These are phyloP conservation scores for Stomatorhinus ivindoensis DNA, from an alignment of 2,113 vertebrate genomes.

Conservation along the genomic window DNA sequence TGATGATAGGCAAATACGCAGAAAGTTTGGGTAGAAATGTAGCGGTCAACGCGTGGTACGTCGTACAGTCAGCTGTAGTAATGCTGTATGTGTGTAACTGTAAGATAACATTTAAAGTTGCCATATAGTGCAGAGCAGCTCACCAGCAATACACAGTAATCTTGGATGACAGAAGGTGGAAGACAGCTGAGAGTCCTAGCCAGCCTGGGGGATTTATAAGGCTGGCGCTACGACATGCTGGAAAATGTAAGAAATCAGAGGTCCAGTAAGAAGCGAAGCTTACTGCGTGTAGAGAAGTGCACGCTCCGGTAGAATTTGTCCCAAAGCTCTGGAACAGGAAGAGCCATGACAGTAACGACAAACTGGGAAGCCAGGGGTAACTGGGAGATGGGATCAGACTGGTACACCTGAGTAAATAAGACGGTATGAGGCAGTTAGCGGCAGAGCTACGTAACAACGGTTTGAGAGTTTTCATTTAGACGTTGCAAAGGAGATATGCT, in stretches of 20 bases:
- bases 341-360: slow-evolving; percentile 57
- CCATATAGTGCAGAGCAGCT: neutral
- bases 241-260: neutral
- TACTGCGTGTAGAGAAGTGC: slow-evolving; percentile 56
- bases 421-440: neutral
- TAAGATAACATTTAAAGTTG: neutral
- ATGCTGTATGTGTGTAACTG: neutral
- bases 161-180: neutral
- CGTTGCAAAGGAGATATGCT: neutral
- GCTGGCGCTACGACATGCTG: neutral
- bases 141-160: neutral
- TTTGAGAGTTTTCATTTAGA: neutral
- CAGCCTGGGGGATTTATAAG: neutral
- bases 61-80: neutral
- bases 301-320: slow-evolving; percentile 46
- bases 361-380: slow-evolving; percentile 53
- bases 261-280: slow-evolving; percentile 9
- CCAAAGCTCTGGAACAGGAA: slow-evolving; percentile 66
- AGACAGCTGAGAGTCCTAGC: neutral
- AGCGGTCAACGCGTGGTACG: neutral
- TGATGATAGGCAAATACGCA: neutral
- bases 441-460: neutral
- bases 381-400: slow-evolving; percentile 50
- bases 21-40: neutral
- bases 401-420: slow-evolving; percentile 53